phyloP scores from a whole-genome alignment of 2,797 vertebrate genomes.

The Micromesistius poutassou region DNA sequence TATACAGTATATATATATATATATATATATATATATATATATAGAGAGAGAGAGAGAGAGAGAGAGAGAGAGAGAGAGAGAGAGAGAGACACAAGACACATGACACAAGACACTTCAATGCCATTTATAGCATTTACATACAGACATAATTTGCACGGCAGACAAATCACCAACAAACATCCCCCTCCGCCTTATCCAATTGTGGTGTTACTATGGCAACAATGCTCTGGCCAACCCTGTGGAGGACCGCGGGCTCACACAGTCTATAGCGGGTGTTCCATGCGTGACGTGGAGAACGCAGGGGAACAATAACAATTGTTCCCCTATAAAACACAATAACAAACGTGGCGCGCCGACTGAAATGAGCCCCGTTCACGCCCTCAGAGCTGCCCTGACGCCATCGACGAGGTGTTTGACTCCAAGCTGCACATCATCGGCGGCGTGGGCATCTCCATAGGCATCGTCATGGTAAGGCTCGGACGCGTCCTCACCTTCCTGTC shows the following conservation, averaged over 20 bases:
- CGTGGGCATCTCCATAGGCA: conserved; percentile 84
- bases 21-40: no score
- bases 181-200: conserved; percentile 23
- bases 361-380: conserved; percentile 30
- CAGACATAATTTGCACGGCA: not conserved
- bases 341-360: not conserved
- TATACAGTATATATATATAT: no score
- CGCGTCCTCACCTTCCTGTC: not conserved
- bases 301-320: conserved; percentile 6
- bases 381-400: conserved; percentile 83
- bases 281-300: conserved; percentile 9
- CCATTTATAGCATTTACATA: not conserved
- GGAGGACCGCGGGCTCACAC: conserved; percentile 2
- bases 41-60: no score
- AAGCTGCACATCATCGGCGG: conserved; percentile 91
- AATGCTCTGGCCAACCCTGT: conserved; percentile 38
- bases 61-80: no score
- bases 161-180: not conserved
- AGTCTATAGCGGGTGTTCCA: conserved; percentile 19
- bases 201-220: conserved; percentile 57
- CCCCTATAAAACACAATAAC: not conserved
- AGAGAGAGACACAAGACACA: not conserved
- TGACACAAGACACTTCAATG: not conserved
- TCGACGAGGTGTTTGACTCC: conserved; percentile 83
- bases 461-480: conserved; percentile 83